Evolutionary conservation across 2,797 vertebrate genomes (phyloP).

Genomic region (Furcifer pardalis): DNA sequence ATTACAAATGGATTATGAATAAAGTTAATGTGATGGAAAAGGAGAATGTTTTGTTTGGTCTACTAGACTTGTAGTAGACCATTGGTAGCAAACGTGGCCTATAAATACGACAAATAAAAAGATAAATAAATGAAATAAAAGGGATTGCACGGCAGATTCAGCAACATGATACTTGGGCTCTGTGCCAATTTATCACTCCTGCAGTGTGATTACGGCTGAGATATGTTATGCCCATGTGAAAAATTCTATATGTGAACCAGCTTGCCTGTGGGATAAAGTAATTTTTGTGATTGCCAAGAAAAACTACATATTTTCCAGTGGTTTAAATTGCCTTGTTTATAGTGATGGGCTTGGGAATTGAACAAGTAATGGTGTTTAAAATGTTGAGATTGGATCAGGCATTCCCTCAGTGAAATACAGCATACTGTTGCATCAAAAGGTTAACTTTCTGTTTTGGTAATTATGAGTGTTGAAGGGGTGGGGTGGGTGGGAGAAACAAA

Average conservation of each 20-base stretch:
- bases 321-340: neutral
- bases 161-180: neutral
- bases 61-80: neutral
- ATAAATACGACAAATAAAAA: too few species aligned
- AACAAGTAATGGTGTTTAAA: too few species aligned
- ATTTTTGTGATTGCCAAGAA: neutral
- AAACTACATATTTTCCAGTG: neutral
- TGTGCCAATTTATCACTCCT: neutral
- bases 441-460: too few species aligned
- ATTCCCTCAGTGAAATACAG: too few species aligned
- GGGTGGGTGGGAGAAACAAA: too few species aligned
- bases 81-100: too few species aligned
- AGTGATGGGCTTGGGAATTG: too few species aligned
- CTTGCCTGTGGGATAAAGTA: neutral
- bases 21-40: constrained; percentile 48
- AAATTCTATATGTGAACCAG: neutral
- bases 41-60: constrained; percentile 28
- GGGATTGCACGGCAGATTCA: neutral
- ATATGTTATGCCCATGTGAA: neutral
- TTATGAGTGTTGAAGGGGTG: too few species aligned
- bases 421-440: too few species aligned
- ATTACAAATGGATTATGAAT: constrained; percentile 63
- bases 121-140: neutral
- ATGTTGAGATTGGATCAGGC: too few species aligned
- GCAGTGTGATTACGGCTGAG: too few species aligned